Evolutionary conservation across 2,888 invertebrate genomes (phyloP), one percentile per base, ranked within the genome.

Genomic region (Caenorhabditis doughertyi): DNA sequence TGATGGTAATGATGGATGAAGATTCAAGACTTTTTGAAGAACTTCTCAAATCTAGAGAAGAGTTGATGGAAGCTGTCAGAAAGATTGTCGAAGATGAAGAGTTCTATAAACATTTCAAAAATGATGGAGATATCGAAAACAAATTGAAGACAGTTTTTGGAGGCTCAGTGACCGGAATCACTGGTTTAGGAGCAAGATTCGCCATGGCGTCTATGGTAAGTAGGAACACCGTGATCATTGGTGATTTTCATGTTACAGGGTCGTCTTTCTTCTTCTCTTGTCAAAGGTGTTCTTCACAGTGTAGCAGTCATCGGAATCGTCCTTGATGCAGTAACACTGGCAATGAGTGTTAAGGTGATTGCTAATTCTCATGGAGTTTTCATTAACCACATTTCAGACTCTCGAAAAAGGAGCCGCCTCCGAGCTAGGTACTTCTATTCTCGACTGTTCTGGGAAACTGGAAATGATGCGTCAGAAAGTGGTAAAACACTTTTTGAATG

Each of bases 291-390:
- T 13, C 81, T 84, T 4, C 87, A 87, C 64, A 80, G 82, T 9
- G 85, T 84, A 13, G 87, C 87, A 11, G 85, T 72, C 25, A 64
- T 87, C 35, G 85, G 85, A 51, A 87, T 87, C 25, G 58, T 83
- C 11, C 49, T 87, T 5, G 87, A 87, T 51, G 21, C 65, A 2
- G 68, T 85, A n/a, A 83, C 85, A 4, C 55, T 87, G 13, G 83
- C 76, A 0, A 16, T 83, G 77, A 80, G 79, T 16, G 85, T 77
- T 11, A 81, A 76, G 47, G 79, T 77, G n/a, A 25, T 4, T n/a
- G 18, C 3, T 47, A 4, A 18, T 18, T 47, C 3, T 13, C 42
- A 42, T n/a, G n/a, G n/a, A n/a, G n/a, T 42, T 21, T 32, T 35
- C 21, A 21, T 49, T 23, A n/a, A n/a, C n/a, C n/a, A n/a, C n/a